These are phyloP conservation scores for human DNA, from an alignment of 2,113 vertebrate species.

Conservation along the genomic window GRCh38 chr7:91225501-91226000, in stretches of 20 bases:
- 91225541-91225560: too few species aligned
- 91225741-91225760: background rate
- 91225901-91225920: too few species aligned
- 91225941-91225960: background rate
- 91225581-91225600: too few species aligned
- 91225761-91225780: background rate
- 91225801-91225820: background rate
- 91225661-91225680: constrained; percentile 15
- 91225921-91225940: background rate
- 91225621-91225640: background rate
- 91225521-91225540: too few species aligned
- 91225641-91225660: background rate
- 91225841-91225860: background rate
- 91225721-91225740: background rate
- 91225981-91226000: background rate
- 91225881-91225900: background rate
- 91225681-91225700: background rate
- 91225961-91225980: background rate
- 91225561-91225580: too few species aligned
- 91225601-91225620: too few species aligned
- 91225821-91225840: background rate
- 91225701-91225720: constrained; percentile 21
- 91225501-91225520: too few species aligned
- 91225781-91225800: background rate
- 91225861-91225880: background rate